A percentile compares a stretch with the other conserved stretches of the same genome.
Conservation (phyloP, 2,113 vertebrate genomes). For the Python bivittatus region DNA sequence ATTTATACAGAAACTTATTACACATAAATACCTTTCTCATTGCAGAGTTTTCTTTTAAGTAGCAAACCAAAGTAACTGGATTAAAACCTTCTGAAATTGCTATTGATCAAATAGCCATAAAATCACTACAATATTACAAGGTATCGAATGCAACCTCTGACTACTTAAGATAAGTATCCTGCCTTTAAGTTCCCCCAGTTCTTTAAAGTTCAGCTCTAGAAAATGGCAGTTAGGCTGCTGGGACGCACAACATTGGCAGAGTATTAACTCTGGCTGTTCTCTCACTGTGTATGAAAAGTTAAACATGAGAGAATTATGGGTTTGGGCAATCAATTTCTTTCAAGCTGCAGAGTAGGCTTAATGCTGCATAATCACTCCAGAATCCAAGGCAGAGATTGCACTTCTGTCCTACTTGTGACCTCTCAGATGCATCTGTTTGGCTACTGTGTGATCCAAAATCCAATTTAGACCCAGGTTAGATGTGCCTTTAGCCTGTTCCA, state of each 20-base stretch:
- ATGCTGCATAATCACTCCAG: too few species aligned
- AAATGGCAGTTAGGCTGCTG: neutral
- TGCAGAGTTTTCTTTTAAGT: slow-evolving; percentile 52
- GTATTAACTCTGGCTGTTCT: neutral
- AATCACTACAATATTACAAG: neutral
- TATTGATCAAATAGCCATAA: neutral
- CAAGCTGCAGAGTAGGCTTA: neutral
- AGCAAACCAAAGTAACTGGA: slow-evolving; percentile 23
- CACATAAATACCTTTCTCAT: slow-evolving; percentile 48
- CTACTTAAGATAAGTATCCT: neutral
- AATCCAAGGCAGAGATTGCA: too few species aligned
- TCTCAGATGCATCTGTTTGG: too few species aligned
- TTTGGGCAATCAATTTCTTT: neutral
- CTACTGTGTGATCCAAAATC: too few species aligned
- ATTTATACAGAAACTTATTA: slow-evolving; percentile 70
- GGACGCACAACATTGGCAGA: neutral
- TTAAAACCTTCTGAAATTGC: too few species aligned
- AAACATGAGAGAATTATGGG: neutral
- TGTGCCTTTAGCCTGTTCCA: too few species aligned
- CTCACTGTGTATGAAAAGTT: neutral
- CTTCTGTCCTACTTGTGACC: too few species aligned
- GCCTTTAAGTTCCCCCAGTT: neutral
- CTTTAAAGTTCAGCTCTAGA: neutral
- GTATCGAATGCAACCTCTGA: neutral
- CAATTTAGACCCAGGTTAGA: too few species aligned